phyloP scores from a whole-genome alignment of 2,797 vertebrate species.

The Emys orbicularis region DNA sequence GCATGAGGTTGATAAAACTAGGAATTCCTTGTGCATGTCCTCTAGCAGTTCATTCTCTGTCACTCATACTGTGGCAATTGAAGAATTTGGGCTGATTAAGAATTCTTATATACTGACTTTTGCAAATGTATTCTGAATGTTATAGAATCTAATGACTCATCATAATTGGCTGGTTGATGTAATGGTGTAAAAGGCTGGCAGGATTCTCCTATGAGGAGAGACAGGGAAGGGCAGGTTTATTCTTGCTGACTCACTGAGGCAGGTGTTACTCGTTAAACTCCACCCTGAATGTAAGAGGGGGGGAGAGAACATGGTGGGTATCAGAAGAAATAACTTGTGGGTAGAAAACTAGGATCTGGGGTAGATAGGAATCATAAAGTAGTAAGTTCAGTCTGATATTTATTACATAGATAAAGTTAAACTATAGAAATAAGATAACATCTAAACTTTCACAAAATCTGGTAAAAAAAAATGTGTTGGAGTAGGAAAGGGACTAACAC shows the following conservation, averaged over 20 bases:
- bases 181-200: background rate
- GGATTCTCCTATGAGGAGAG: background rate
- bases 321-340: background rate
- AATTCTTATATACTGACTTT: background rate
- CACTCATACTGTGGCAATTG: background rate
- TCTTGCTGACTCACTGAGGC: background rate
- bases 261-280: background rate
- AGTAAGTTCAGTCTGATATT: background rate
- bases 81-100: conserved; percentile 1
- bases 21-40: conserved; percentile 44
- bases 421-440: background rate
- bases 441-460: background rate
- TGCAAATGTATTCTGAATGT: conserved; percentile 32
- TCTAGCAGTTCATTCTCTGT: conserved; percentile 21
- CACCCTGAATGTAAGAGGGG: background rate
- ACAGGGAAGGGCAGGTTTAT: background rate
- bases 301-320: background rate
- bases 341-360: background rate
- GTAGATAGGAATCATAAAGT: background rate
- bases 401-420: conserved; percentile 6
- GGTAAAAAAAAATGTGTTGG: background rate
- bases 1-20: conserved; percentile 23
- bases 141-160: background rate
- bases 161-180: background rate
- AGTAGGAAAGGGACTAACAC: background rate